Base-by-base conservation (phyloP, 1,140 invertebrate genomes). In the Lanistes nyassanus region DNA sequence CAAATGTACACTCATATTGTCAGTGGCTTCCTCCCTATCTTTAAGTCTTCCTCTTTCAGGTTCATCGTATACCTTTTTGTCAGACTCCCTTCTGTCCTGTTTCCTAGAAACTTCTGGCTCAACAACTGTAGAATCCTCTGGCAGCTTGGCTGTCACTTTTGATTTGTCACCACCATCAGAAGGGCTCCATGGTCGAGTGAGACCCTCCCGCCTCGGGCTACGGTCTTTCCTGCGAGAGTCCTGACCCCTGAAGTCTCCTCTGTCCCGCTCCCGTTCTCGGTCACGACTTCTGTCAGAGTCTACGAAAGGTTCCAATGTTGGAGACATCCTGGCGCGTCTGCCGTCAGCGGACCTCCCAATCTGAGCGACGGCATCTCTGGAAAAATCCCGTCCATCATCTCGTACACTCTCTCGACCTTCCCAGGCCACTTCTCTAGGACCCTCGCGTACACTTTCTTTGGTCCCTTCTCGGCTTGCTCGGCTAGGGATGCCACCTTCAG, bases 281-380 rank as follows among this genome's bases (percentile, higher is more conserved):
- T 75, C 76, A 39, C 60, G 26, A 29, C 29, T 47, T 42, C 37
- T 39, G 51, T 60, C 67, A 3, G 39, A 42, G 16, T 75, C 77
- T 6, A 34, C 66, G 23, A 37, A 39, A 29, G 58, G 29, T 26
- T 58, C 74, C 42, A 39, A 56, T 21, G 37, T 34, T n/a, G 55
- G 42, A 36, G 55, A 6, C 1, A 31, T 55, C 16, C 53, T 13
- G 11, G n/a, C 36, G 21, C 71, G 39, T 65, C 53, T 23, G 1
- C 71, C 77, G 36, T 29, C 29, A 6, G 16, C 60, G 31, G 7
- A 26, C 29, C 37, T 0, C 21, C 23, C 23, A 21, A 23, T 39
- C 42, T 47, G 42, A 47, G 9, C 19, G 42, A 51, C n/a, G 6
- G 29, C 2, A 39, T 55, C 53, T 21, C 39, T 60, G 31, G 51